These are phyloP conservation scores for Arnoldichthys spilopterus DNA, from an alignment of 2,797 vertebrate genomes.

Conservation along the genomic window DNA sequence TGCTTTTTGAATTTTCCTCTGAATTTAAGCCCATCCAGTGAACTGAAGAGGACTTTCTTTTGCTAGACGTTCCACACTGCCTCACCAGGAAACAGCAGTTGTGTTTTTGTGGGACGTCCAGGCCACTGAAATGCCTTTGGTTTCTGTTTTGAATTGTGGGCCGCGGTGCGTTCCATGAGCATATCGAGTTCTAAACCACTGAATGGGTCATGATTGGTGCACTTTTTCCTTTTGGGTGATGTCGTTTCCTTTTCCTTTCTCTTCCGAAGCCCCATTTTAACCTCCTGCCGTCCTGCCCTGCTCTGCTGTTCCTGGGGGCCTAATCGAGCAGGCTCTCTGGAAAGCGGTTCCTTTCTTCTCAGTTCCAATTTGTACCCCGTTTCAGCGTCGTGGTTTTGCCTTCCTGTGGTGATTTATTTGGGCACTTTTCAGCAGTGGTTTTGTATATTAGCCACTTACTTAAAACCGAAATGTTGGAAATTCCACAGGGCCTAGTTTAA, in stretches of 20 bases:
- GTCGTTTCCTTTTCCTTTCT: conserved; percentile 52
- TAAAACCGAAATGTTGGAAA: conserved; percentile 3
- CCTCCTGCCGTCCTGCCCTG: conserved; percentile 45
- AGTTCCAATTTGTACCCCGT: background rate
- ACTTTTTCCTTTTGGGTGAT: conserved; percentile 37
- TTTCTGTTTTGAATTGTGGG: conserved; percentile 45
- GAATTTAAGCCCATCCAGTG: background rate
- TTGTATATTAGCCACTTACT: conserved; percentile 19
- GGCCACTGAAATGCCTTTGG: conserved; percentile 41
- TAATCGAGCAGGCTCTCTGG: conserved; percentile 19
- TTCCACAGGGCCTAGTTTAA: background rate
- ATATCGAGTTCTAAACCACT: conserved; percentile 37
- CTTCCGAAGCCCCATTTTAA: conserved; percentile 35
- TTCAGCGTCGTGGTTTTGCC: conserved; percentile 12
- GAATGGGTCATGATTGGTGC: conserved; percentile 8
- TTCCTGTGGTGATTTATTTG: conserved; percentile 25
- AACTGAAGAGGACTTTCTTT: conserved; percentile 6
- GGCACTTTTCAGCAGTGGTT: conserved; percentile 30
- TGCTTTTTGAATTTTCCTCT: conserved; percentile 4
- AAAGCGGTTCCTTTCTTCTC: background rate
- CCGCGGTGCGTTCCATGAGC: conserved; percentile 29
- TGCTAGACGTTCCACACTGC: conserved; percentile 30
- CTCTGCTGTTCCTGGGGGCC: conserved; percentile 36
- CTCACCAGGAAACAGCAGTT: conserved; percentile 21
- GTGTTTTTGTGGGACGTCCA: conserved; percentile 32